Conservation (phyloP, 2,888 invertebrate species). For the Eulithis prunata region DNA sequence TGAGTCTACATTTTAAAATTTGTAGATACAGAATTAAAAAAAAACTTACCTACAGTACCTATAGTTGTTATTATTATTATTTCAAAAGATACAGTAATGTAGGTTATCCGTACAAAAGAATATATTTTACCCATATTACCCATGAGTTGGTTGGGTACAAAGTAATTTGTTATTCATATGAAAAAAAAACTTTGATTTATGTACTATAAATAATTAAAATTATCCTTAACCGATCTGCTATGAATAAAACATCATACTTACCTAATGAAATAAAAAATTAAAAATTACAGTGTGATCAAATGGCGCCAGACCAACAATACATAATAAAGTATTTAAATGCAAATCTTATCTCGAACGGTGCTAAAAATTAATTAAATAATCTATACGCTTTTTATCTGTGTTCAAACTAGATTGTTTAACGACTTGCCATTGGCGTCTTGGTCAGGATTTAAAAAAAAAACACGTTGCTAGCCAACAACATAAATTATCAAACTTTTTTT, state of each 20-base stretch:
- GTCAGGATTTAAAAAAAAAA: conserved; percentile 24
- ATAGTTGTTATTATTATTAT: too few relatives aligned
- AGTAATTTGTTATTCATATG: too few relatives aligned
- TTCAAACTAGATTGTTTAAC: conserved; percentile 38
- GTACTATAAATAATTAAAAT: not conserved
- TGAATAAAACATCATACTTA: conserved; percentile 6
- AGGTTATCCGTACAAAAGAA: too few relatives aligned
- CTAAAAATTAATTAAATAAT: conserved; percentile 40
- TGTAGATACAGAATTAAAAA: too few relatives aligned
- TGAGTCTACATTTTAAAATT: too few relatives aligned
- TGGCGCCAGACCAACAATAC: conserved; percentile 53
- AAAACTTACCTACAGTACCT: too few relatives aligned
- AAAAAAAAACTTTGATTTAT: too few relatives aligned
- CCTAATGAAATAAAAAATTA: conserved; percentile 12
- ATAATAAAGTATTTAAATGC: conserved; percentile 42
- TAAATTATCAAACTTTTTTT: conserved; percentile 8
- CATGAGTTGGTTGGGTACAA: too few relatives aligned
- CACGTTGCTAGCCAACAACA: conserved; percentile 19
- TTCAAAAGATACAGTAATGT: too few relatives aligned
- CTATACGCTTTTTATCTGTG: conserved; percentile 33
- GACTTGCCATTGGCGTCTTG: conserved; percentile 29
- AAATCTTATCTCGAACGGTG: conserved; percentile 33
- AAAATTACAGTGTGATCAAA: conserved; percentile 34
- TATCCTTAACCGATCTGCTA: not conserved
- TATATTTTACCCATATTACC: too few relatives aligned